These are phyloP conservation scores for Chionis minor DNA, from an alignment of 2,113 vertebrate species.

Conservation along the genomic window DNA sequence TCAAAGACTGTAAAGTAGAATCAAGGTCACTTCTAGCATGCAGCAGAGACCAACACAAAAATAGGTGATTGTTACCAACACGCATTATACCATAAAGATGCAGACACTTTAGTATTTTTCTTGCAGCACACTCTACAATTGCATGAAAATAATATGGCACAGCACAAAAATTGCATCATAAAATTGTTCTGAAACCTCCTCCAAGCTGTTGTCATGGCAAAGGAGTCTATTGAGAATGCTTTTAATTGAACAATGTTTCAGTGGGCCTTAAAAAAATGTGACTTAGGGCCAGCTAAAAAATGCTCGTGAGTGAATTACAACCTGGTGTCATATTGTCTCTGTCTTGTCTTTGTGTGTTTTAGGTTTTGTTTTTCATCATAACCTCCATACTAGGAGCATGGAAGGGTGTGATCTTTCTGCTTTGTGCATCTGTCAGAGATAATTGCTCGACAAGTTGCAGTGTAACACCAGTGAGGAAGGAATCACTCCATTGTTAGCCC, in stretches of 20 bases:
- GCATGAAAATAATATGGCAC: background rate
- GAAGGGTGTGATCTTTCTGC: background rate
- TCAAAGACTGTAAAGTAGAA: background rate
- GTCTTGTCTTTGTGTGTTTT: background rate
- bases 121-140: background rate
- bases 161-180: background rate
- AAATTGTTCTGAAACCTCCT: background rate
- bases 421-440: background rate
- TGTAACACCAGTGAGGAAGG: background rate
- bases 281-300: background rate
- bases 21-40: background rate
- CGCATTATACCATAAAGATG: background rate
- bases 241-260: constrained; percentile 5
- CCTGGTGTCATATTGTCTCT: background rate
- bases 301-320: background rate
- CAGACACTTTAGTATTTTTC: background rate
- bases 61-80: background rate
- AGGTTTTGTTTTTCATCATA: background rate
- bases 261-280: background rate
- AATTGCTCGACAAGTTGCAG: background rate
- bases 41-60: background rate
- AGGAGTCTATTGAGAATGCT: constrained; percentile 10
- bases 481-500: background rate
- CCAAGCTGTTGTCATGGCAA: constrained; percentile 39
- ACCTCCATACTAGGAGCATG: background rate